phyloP scores from a whole-genome alignment of 2,113 vertebrate genomes.

The Zapornia atra region DNA sequence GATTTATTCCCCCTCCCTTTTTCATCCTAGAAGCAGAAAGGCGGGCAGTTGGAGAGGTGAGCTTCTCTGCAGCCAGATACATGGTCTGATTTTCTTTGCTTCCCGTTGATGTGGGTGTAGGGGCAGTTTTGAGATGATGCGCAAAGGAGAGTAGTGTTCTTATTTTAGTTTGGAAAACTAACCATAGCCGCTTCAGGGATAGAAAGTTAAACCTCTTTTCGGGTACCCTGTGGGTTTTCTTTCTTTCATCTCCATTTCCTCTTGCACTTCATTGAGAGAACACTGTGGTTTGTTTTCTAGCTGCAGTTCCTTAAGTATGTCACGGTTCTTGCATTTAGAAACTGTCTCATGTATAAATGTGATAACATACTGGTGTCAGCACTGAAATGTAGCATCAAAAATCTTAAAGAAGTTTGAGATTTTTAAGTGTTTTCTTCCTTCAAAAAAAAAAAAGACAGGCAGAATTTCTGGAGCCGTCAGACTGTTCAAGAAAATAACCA shows the following conservation, averaged over 20 bases:
- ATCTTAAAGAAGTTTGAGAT: background rate
- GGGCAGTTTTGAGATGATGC: background rate
- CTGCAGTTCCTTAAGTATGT: background rate
- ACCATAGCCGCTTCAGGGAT: background rate
- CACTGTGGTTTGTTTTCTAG: background rate
- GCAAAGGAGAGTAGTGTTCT: background rate
- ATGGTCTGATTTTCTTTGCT: background rate
- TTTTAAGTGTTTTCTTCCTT: background rate
- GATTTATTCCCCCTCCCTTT: background rate
- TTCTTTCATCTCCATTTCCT: background rate
- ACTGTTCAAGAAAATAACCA: background rate
- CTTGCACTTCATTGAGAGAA: background rate
- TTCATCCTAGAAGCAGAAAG: background rate
- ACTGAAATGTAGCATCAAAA: background rate
- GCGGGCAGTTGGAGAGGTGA: fast-evolving
- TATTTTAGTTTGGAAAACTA: background rate
- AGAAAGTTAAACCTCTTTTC: background rate
- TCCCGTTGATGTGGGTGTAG: background rate
- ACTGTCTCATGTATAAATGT: background rate
- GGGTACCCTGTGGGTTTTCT: background rate
- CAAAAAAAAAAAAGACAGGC: background rate
- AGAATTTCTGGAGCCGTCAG: background rate
- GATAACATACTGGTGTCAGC: background rate
- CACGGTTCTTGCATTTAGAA: background rate
- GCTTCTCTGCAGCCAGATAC: background rate